Evolutionary conservation across 92 coral and sea anemone genomes (phyloP).

Genomic region (Siderastrea siderea): DNA sequence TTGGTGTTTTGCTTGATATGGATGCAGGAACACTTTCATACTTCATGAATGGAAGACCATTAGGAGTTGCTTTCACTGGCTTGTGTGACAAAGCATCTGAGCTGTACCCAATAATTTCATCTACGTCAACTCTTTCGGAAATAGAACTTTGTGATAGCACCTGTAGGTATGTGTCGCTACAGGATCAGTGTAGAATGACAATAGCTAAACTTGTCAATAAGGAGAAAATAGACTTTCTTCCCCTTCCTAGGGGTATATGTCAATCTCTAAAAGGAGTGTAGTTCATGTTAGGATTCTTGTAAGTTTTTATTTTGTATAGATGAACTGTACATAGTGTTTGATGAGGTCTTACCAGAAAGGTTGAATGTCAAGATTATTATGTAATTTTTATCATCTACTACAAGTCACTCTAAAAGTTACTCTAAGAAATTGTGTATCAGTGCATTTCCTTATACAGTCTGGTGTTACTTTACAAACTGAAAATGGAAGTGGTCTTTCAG

Average conservation of each 20-base stretch:
- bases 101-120: constrained; percentile 92
- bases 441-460: no score
- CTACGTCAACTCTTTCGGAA: constrained; percentile 94
- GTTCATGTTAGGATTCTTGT: not conserved
- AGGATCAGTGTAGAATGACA: constrained; percentile 89
- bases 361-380: no score
- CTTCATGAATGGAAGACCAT: constrained; percentile 85
- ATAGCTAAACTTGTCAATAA: constrained; percentile 84
- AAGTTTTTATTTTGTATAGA: not conserved
- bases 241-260: constrained; percentile 74
- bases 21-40: constrained; percentile 86
- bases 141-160: constrained; percentile 85
- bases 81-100: constrained; percentile 69
- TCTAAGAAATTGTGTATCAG: no score
- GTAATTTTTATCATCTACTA: not conserved
- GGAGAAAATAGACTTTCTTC: constrained; percentile 70
- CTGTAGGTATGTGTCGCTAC: constrained; percentile 84
- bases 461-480: no score
- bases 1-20: constrained; percentile 94
- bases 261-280: constrained; percentile 61
- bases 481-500: no score
- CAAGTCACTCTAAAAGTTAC: not conserved
- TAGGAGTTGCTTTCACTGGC: constrained; percentile 89
- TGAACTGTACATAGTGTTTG: no score
- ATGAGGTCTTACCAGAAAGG: no score